phyloP scores from a whole-genome alignment of 2,888 invertebrate genomes.

The Scaeva pyrastri region DNA sequence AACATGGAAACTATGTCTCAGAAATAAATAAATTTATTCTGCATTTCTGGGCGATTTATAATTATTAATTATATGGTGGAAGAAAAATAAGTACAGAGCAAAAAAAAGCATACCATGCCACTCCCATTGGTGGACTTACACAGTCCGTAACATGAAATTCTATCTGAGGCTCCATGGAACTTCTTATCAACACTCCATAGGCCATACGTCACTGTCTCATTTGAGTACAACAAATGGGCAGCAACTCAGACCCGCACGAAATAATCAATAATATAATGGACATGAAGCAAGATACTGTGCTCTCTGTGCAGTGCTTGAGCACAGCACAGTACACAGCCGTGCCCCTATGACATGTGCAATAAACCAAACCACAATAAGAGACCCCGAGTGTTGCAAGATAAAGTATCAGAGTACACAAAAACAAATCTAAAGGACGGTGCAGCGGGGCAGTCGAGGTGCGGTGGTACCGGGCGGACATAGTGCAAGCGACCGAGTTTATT shows the following conservation, averaged over 20 bases:
- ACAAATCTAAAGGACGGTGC: conserved; percentile 37
- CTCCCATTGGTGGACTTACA: conserved; percentile 49
- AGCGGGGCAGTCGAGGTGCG: background rate
- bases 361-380: conserved; percentile 67
- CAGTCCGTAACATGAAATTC: conserved; percentile 62
- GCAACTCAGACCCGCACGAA: conserved; percentile 68
- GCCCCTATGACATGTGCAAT: conserved; percentile 72
- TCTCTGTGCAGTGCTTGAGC: conserved; percentile 11
- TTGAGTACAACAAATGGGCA: conserved; percentile 72
- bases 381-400: conserved; percentile 65
- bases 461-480: background rate
- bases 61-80: conserved; percentile 64
- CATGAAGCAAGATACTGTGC: conserved; percentile 66
- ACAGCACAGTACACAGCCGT: conserved; percentile 32
- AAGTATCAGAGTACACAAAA: conserved; percentile 57
- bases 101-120: conserved; percentile 56
- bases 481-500: conserved; percentile 19
- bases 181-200: conserved; percentile 70
- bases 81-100: conserved; percentile 2
- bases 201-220: conserved; percentile 76
- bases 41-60: conserved; percentile 64
- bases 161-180: conserved; percentile 58
- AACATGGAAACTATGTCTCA: conserved; percentile 2
- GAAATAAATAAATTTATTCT: conserved; percentile 3
- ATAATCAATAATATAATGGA: conserved; percentile 75